Conservation (phyloP, 2,888 invertebrate genomes). For the Drepanosiphum platanoidis region DNA sequence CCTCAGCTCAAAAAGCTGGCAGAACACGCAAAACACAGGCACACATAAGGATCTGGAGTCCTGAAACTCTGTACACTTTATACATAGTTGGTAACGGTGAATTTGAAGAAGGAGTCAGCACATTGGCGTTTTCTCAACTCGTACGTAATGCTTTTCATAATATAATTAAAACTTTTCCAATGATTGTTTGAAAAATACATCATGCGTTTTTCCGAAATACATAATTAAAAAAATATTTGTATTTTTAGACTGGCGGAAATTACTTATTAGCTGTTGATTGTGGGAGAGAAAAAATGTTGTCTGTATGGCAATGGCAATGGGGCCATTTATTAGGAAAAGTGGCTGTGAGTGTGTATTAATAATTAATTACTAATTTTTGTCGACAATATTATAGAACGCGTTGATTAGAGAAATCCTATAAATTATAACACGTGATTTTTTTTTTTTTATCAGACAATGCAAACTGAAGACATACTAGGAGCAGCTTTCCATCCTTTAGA, state of each 20-base stretch:
- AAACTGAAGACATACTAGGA: conserved; percentile 87
- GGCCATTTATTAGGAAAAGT: conserved; percentile 92
- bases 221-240: neutral
- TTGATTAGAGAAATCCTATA: no score
- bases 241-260: conserved; percentile 83
- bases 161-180: conserved; percentile 13
- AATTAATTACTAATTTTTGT: no score
- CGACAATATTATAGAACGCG: no score
- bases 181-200: no score
- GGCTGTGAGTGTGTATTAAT: conserved; percentile 81
- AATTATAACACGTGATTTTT: conserved; percentile 13
- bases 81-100: conserved; percentile 93
- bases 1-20: conserved; percentile 88
- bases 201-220: no score
- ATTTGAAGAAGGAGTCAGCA: conserved; percentile 85
- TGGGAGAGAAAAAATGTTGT: conserved; percentile 87
- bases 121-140: conserved; percentile 88
- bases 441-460: conserved; percentile 77
- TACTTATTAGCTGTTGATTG: conserved; percentile 90
- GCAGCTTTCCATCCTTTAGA: conserved; percentile 92
- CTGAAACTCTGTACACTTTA: conserved; percentile 85
- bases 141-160: conserved; percentile 69
- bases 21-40: conserved; percentile 86
- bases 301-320: conserved; percentile 97
- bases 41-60: conserved; percentile 92